Percentiles rank a stretch among this genome's conserved stretches.
phyloP scores from a whole-genome alignment of 1,140 invertebrate genomes.

The Cataglyphis hispanica region DNA sequence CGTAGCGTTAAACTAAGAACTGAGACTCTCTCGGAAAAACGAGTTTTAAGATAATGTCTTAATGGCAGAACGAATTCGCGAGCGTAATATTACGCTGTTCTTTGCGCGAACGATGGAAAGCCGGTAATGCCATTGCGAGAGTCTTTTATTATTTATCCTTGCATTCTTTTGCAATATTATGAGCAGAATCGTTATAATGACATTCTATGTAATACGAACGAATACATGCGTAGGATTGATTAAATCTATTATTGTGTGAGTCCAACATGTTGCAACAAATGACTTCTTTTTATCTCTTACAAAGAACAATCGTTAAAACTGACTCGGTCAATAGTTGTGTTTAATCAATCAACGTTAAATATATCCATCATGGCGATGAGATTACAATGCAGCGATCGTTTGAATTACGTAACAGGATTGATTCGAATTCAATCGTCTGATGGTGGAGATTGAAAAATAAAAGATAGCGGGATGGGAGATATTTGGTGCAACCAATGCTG shows the following conservation, averaged over 20 bases:
- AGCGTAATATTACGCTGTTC: constrained; percentile 51
- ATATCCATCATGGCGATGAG: constrained; percentile 40
- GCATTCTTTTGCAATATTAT: constrained; percentile 41
- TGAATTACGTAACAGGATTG: constrained; percentile 37
- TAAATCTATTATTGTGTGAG: not conserved
- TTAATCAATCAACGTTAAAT: constrained; percentile 42
- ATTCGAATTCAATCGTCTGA: constrained; percentile 59
- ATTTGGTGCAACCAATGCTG: constrained; percentile 24
- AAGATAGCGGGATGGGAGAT: constrained; percentile 37
- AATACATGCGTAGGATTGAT: not conserved
- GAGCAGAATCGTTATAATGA: constrained; percentile 29
- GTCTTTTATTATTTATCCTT: constrained; percentile 51
- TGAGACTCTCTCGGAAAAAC: constrained; percentile 44
- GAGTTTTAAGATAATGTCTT: constrained; percentile 60
- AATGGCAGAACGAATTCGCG: constrained; percentile 45
- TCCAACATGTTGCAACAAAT: not conserved
- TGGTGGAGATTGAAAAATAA: constrained; percentile 21
- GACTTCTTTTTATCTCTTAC: not conserved
- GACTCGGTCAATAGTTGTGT: constrained; percentile 9
- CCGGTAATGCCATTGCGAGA: constrained; percentile 42
- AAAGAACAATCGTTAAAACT: not conserved
- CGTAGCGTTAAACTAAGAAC: constrained; percentile 60
- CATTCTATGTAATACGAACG: not conserved
- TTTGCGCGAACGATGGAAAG: constrained; percentile 45
- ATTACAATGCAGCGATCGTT: constrained; percentile 27